These are phyloP conservation scores for Oostethus manadensis DNA, from an alignment of 2,113 vertebrate genomes.

Conservation along the genomic window DNA sequence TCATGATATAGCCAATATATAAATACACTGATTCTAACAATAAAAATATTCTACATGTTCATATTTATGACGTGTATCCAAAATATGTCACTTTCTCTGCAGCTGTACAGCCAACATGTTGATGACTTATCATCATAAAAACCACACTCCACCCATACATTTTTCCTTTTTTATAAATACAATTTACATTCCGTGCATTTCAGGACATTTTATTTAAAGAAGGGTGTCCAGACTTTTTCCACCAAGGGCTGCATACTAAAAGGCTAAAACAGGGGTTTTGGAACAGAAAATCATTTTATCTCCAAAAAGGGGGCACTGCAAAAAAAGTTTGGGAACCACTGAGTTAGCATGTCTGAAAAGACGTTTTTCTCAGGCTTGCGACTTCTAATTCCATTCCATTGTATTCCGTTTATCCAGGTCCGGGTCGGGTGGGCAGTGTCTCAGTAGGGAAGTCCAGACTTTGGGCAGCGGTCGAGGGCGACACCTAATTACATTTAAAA, in stretches of 20 bases:
- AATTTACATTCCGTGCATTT: constrained; percentile 22
- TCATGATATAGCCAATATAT: not conserved
- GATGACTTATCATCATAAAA: constrained; percentile 48
- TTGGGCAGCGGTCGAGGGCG: too few species aligned
- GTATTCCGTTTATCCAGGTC: too few species aligned
- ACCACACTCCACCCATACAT: constrained; percentile 26
- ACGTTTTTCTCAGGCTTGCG: too few species aligned
- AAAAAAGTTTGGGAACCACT: too few species aligned
- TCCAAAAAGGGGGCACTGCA: too few species aligned
- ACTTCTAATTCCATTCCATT: too few species aligned
- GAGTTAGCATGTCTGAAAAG: too few species aligned
- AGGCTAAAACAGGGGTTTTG: not conserved
- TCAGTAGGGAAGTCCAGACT: too few species aligned
- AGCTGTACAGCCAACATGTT: constrained; percentile 31
- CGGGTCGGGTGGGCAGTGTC: too few species aligned
- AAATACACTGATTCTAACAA: constrained; percentile 5
- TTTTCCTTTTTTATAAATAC: not conserved
- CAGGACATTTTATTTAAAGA: constrained; percentile 21
- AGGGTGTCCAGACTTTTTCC: too few species aligned
- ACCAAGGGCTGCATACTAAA: not conserved
- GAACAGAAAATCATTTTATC: too few species aligned
- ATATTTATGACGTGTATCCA: constrained; percentile 39
- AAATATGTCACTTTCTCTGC: constrained; percentile 46
- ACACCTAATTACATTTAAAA: too few species aligned
- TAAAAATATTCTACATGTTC: not conserved